phyloP scores from a whole-genome alignment of 2,888 invertebrate genomes.

The Barypeithes pellucidus region DNA sequence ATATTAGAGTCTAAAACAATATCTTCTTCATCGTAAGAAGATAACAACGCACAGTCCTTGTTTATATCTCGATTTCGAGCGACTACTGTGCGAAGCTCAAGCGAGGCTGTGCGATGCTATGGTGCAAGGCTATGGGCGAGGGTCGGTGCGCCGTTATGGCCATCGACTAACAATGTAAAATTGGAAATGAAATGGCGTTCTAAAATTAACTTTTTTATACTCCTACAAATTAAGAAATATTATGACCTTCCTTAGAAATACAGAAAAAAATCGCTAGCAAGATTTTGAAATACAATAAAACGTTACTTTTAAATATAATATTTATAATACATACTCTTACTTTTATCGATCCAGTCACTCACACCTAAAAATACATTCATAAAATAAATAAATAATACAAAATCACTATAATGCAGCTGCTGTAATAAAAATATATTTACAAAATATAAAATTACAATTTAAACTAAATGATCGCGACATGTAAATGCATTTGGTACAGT shows the following conservation, averaged over 20 bases:
- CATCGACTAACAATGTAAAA: too few species aligned
- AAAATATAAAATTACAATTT: conserved; percentile 64
- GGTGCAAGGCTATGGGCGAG: too few species aligned
- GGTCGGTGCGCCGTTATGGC: too few species aligned
- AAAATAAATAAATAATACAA: conserved; percentile 58
- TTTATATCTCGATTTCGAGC: too few species aligned
- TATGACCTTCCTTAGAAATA: not conserved
- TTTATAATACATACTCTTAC: conserved; percentile 23
- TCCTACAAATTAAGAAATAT: too few species aligned
- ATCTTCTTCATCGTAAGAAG: too few species aligned
- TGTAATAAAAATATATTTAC: conserved; percentile 63
- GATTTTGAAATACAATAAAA: not conserved
- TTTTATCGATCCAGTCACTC: conserved; percentile 21
- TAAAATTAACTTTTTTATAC: too few species aligned
- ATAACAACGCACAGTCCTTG: too few species aligned
- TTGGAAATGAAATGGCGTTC: too few species aligned
- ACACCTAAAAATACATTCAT: conserved; percentile 35
- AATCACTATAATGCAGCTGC: conserved; percentile 43
- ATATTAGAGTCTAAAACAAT: too few species aligned
- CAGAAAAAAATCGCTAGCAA: not conserved
- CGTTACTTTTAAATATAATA: not conserved
- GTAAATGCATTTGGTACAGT: conserved; percentile 64
- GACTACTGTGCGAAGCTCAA: too few species aligned
- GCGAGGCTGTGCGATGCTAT: too few species aligned
- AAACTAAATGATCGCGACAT: conserved; percentile 62